These are phyloP conservation scores for Drosophila pseudoananassae DNA, from an alignment of 1,140 invertebrate genomes.

Conservation along the genomic window DNA sequence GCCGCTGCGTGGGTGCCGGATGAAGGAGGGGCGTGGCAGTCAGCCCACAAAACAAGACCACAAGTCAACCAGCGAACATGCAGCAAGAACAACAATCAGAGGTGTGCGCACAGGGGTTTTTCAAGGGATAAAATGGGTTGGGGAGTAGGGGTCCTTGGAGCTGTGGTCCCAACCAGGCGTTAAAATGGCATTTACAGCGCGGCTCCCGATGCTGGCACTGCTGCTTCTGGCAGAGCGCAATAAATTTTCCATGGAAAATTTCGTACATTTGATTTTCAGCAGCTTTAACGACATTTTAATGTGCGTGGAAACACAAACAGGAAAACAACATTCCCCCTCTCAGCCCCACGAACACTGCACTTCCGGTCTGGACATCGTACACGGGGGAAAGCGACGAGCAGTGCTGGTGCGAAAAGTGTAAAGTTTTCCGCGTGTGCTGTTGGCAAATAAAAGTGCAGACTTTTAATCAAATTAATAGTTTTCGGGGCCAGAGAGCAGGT, in stretches of 20 bases:
- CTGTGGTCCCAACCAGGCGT: conserved; percentile 57
- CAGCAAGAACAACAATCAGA: conserved; percentile 48
- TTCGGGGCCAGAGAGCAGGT: conserved; percentile 43
- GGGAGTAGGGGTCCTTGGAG: background rate
- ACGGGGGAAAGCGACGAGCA: background rate
- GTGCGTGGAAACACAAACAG: conserved; percentile 70
- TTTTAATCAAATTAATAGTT: conserved; percentile 82
- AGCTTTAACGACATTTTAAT: conserved; percentile 83
- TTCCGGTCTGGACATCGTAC: conserved; percentile 7
- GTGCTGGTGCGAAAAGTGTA: conserved; percentile 29
- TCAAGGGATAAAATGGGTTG: background rate
- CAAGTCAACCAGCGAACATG: conserved; percentile 73
- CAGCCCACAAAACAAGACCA: conserved; percentile 69
- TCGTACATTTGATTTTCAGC: conserved; percentile 78
- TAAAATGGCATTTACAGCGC: conserved; percentile 60
- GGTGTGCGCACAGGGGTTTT: conserved; percentile 35
- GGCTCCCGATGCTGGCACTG: conserved; percentile 29
- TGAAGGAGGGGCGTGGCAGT: conserved; percentile 8
- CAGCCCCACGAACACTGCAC: conserved; percentile 24
- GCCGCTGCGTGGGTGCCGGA: conserved; percentile 13
- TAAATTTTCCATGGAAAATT: conserved; percentile 77
- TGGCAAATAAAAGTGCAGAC: conserved; percentile 71
- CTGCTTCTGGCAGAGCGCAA: conserved; percentile 37
- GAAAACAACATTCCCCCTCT: conserved; percentile 34
- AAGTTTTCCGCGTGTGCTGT: conserved; percentile 57